These are phyloP conservation scores for Fragum whitleyi DNA, from an alignment of 2,888 invertebrate genomes.

Conservation along the genomic window DNA sequence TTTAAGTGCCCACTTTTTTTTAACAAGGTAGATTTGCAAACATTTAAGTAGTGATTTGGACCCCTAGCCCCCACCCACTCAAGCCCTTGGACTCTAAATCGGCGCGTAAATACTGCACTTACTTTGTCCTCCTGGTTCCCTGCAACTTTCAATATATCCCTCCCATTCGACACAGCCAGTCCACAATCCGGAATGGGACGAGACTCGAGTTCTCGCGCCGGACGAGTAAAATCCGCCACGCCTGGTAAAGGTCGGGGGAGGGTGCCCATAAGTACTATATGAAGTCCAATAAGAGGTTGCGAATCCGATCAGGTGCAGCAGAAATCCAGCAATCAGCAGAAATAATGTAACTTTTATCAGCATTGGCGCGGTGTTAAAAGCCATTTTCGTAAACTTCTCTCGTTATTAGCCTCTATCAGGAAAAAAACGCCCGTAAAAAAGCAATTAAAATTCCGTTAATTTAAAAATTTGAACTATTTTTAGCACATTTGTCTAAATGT, in stretches of 20 bases:
- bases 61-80: too few relatives aligned
- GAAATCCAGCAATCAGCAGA: conserved; percentile 17
- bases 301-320: conserved; percentile 46
- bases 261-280: neutral
- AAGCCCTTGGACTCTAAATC: too few relatives aligned
- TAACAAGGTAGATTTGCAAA: too few relatives aligned
- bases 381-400: neutral
- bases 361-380: conserved; percentile 10
- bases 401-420: neutral
- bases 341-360: conserved; percentile 34
- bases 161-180: neutral
- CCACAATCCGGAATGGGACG: neutral
- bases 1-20: too few relatives aligned
- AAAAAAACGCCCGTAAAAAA: too few relatives aligned
- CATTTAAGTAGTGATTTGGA: too few relatives aligned
- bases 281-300: conserved; percentile 45
- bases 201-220: neutral
- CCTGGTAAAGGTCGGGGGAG: too few relatives aligned
- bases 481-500: too few relatives aligned
- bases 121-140: neutral
- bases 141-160: neutral
- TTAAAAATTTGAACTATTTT: neutral
- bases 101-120: too few relatives aligned
- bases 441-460: neutral
- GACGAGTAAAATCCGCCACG: too few relatives aligned